Percentiles rank a stretch among this genome's conserved stretches.
phyloP scores from a whole-genome alignment of 2,888 invertebrate genomes.

The Hirtodrosophila cameraria region DNA sequence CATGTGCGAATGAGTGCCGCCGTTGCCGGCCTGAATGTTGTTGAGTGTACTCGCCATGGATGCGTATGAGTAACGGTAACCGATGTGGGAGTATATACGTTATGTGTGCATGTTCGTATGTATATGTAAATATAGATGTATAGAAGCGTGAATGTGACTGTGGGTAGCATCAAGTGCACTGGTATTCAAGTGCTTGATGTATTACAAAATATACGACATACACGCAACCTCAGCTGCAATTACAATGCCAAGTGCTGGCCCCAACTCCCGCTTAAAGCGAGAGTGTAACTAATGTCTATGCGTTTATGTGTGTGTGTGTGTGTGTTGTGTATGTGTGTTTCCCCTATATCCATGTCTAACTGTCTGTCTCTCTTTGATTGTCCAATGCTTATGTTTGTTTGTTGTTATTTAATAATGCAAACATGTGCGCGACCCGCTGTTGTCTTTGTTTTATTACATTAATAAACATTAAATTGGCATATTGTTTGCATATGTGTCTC shows the following conservation, averaged over 20 bases:
- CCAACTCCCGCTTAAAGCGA: not conserved
- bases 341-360: not conserved
- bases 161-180: slow-evolving; percentile 58
- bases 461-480: slow-evolving; percentile 71
- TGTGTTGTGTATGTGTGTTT: not conserved
- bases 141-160: slow-evolving; percentile 29
- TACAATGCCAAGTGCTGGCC: slow-evolving; percentile 69
- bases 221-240: slow-evolving; percentile 65
- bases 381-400: slow-evolving; percentile 16
- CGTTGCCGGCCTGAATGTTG: slow-evolving; percentile 42
- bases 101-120: slow-evolving; percentile 12
- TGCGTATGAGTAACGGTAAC: slow-evolving; percentile 72
- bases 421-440: slow-evolving; percentile 48
- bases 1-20: slow-evolving; percentile 42
- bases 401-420: slow-evolving; percentile 64
- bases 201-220: slow-evolving; percentile 64
- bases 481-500: slow-evolving; percentile 57
- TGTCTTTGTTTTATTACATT: slow-evolving; percentile 70
- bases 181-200: slow-evolving; percentile 74
- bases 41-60: slow-evolving; percentile 75
- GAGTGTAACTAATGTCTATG: slow-evolving; percentile 41
- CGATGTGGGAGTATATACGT: slow-evolving; percentile 17
- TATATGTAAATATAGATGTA: not conserved
- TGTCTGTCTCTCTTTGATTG: slow-evolving; percentile 4
- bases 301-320: too few species aligned